Conservation (phyloP, 2,888 invertebrate species). For the Pyrocoelia pectoralis region DNA sequence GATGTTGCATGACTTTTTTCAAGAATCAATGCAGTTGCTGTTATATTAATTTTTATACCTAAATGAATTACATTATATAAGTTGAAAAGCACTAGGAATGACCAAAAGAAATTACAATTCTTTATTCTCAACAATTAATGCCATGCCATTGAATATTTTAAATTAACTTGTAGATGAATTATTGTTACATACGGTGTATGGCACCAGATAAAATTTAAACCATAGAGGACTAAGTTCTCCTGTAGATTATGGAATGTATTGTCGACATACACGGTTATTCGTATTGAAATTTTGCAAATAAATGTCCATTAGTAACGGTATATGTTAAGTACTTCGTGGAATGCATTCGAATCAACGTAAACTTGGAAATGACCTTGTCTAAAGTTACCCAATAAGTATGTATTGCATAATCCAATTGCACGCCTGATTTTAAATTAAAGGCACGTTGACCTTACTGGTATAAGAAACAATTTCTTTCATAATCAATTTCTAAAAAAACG, state of each 20-base stretch:
- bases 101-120: neutral
- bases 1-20: neutral
- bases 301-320: neutral
- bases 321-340: conserved; percentile 1
- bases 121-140: no score
- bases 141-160: no score
- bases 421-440: neutral
- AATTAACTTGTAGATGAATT: no score
- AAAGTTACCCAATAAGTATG: conserved; percentile 7
- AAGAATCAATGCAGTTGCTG: neutral
- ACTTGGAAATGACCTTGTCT: conserved; percentile 1
- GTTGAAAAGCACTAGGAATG: neutral
- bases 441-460: conserved; percentile 5
- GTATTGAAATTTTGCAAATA: neutral
- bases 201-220: no score
- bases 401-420: conserved; percentile 7
- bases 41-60: neutral
- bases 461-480: neutral
- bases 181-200: no score
- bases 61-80: no score
- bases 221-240: no score
- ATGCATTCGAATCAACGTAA: neutral
- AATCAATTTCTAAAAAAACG: neutral
- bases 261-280: no score
- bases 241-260: no score